Evolutionary conservation across 2,113 vertebrate genomes (phyloP), one percentile per base, ranked within the genome.

Genomic region (Hyperoodon ampullatus): DNA sequence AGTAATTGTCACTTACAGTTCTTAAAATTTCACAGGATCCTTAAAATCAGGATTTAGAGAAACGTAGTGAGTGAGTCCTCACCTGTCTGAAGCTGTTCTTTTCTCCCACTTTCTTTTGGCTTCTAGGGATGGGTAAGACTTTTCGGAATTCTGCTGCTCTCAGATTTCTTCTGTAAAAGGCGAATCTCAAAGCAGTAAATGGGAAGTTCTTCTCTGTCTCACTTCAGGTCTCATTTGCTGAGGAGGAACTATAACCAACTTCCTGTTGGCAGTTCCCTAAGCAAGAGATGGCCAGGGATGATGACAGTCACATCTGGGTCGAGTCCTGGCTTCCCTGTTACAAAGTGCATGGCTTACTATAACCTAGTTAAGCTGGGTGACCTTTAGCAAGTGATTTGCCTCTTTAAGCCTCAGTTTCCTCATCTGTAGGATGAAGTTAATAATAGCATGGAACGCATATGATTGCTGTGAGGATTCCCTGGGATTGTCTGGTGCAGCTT

Each of bases 331-430:
- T 71, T 96, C 24, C 53, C 30, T 85, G 33, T 90, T 94, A 72
- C 0, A 75, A n/a, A 86, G 47, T 5, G 8, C 5, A 0, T 77
- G 39, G 14, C n/a, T 96, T 93, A 61, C 39, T 93, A 13, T 63
- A 87, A 70, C 66, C 1, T 1, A 26, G n/a, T 42, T 47, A 85
- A 92, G 68, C 50, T 71, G 28, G n/a, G 61, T 89, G 78, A 88
- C 72, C 35, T 94, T 86, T 90, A 92, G 58, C 55, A 83, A 75
- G 81, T 77, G 28, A 53, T 94, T 87, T 70, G 35, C 50, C 58
- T 87, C 53, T 88, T 14, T 35, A 88, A 97, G 70, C 58, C 82
- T 95, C 53, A 72, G 92, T 95, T 97, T 98, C 72, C 82, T 97
- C 47, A 44, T 65, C 42, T 86, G 39, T 93, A 44, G 8, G 2